These are phyloP conservation scores for Ciconia maguari DNA, from an alignment of 2,113 vertebrate species.

Conservation along the genomic window DNA sequence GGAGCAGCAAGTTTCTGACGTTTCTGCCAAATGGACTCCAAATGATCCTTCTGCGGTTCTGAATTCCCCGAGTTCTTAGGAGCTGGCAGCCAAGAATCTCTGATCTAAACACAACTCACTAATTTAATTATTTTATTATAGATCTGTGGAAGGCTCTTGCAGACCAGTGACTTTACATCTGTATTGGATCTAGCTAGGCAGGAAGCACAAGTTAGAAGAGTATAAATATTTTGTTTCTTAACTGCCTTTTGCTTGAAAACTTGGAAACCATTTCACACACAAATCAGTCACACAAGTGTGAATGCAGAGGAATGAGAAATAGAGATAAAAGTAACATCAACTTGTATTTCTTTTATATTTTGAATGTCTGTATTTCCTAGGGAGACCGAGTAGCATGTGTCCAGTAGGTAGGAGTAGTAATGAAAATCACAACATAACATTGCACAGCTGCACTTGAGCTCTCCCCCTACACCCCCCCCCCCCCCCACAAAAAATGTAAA, in stretches of 20 bases:
- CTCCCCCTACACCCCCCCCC: neutral
- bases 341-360: neutral
- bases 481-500: neutral
- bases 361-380: neutral
- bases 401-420: neutral
- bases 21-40: constrained; percentile 83
- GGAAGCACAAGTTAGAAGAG: constrained; percentile 69
- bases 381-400: neutral
- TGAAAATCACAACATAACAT: neutral
- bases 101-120: constrained; percentile 82
- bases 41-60: constrained; percentile 82
- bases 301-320: constrained; percentile 37
- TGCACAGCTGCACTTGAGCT: neutral
- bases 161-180: constrained; percentile 78
- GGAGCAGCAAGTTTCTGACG: constrained; percentile 79
- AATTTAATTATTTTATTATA: constrained; percentile 91
- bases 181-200: constrained; percentile 76
- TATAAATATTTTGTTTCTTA: constrained; percentile 81
- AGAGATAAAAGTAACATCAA: constrained; percentile 23
- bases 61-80: constrained; percentile 82
- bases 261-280: constrained; percentile 67
- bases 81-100: constrained; percentile 79
- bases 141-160: constrained; percentile 76
- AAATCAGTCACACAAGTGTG: constrained; percentile 52
- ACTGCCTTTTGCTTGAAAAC: constrained; percentile 70